Evolutionary conservation across 23 tunicate species (phyloP), one percentile per base, ranked within the genome.

Genomic region (Trididemnum miniatum): DNA sequence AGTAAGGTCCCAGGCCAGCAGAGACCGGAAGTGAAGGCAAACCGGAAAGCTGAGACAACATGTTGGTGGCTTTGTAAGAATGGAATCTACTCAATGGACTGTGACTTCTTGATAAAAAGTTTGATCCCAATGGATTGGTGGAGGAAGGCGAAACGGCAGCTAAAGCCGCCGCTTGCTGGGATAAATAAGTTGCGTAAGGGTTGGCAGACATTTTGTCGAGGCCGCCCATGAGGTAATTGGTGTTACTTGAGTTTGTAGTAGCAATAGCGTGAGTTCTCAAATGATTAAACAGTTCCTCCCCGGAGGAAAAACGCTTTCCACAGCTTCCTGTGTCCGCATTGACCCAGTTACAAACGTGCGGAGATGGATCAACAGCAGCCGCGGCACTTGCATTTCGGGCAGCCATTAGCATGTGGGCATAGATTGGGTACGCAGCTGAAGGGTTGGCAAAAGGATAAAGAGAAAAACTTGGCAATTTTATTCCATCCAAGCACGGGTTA

Each of bases 261-360:
- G 97, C 31, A 20, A 85, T 30, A 0, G 90, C 87, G 54, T 91
- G 97, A 22, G 90, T 91, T 29, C 97, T 51, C 34, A 91, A 73
- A 83, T 91, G 97, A 71, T 69, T 81, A 15, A 86, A 75, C 20
- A 91, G 90, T 82, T 82, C 90, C 26, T 91, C 97, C 3, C 83
- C 82, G 30, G 90, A 81, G 22, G 80, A 59, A 73, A 91, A 91
- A 20, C 84, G 75, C 57, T 91, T 86, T 0, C 97, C 97, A 66
- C 97, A 91, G 37, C 74, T 82, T 36, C 87, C 97, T 38, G 85
- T 44, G 0, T 79, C 85, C 5, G 59, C 84, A 40, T 65, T 86
- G 2, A 89, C 94, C 97, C 97, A 91, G 54, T 91, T 91, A 35
- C 97, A 91, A 71, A 91, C 90, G 65, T 91, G 97, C 1, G 84